These are phyloP conservation scores for Cynopterus sphinx DNA, from an alignment of 2,797 vertebrate genomes.

Conservation along the genomic window DNA sequence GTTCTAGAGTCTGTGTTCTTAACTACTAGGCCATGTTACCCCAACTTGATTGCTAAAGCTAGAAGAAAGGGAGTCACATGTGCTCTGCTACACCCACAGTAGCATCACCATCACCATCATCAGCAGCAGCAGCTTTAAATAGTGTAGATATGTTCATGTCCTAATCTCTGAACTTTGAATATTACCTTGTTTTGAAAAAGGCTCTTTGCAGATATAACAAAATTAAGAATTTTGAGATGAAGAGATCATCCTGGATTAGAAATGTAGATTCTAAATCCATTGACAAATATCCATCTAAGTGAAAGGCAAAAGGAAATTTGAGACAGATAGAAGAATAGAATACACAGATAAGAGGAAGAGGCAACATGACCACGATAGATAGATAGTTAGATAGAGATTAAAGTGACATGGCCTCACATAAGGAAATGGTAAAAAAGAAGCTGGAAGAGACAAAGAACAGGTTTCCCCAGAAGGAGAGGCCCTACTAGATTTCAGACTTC, in stretches of 20 bases:
- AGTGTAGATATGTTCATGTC: background rate
- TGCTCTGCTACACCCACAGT: background rate
- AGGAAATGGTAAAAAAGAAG: background rate
- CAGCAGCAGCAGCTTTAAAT: background rate
- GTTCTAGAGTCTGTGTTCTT: background rate
- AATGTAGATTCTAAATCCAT: background rate
- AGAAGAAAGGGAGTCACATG: background rate
- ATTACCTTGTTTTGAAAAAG: background rate
- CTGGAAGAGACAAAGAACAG: background rate
- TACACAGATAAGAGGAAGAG: background rate
- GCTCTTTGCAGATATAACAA: background rate
- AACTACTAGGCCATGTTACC: background rate
- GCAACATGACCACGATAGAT: fast-evolving
- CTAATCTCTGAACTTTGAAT: background rate
- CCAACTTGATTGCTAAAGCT: background rate
- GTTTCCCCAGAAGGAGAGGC: background rate
- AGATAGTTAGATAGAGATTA: background rate
- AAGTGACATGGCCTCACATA: too few relatives aligned
- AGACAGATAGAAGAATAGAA: background rate
- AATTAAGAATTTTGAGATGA: background rate
- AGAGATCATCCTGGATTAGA: background rate
- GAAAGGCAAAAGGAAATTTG: background rate
- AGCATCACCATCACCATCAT: background rate
- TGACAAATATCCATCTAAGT: background rate
- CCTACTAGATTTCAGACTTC: background rate